phyloP scores from a whole-genome alignment of 1,140 invertebrate species.

The Theocolax elegans region DNA sequence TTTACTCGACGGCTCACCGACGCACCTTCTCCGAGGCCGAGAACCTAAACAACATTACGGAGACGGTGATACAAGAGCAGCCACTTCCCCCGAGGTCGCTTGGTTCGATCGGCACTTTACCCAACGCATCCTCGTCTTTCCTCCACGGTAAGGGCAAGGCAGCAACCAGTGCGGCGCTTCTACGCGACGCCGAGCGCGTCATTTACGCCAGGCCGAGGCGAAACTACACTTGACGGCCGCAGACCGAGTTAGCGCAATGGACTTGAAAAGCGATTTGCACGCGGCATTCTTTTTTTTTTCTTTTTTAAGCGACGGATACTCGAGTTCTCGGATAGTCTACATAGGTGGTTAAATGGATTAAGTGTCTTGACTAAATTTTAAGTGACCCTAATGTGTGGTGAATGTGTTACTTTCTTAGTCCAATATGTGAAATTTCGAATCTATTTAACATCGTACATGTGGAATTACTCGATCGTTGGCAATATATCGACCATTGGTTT shows the following conservation, averaged over 20 bases:
- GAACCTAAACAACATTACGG: conserved; percentile 53
- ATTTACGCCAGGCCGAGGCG: conserved; percentile 35
- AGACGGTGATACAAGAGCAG: conserved; percentile 58
- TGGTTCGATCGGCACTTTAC: conserved; percentile 32
- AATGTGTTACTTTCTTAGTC: too few species aligned
- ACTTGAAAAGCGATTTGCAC: neutral
- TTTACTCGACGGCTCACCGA: conserved; percentile 40
- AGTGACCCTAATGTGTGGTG: too few species aligned
- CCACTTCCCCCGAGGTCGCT: conserved; percentile 35
- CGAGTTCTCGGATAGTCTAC: too few species aligned
- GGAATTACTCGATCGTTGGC: too few species aligned
- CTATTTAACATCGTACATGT: too few species aligned
- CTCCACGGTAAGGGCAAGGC: conserved; percentile 12
- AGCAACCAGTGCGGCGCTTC: neutral
- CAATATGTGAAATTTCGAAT: too few species aligned
- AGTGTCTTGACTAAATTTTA: too few species aligned
- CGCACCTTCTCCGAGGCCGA: conserved; percentile 52
- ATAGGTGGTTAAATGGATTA: too few species aligned
- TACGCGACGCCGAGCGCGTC: conserved; percentile 50
- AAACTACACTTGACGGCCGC: conserved; percentile 49
- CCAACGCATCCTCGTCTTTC: conserved; percentile 18
- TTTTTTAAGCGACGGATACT: too few species aligned
- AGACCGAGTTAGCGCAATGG: conserved; percentile 50
- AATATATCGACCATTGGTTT: too few species aligned
- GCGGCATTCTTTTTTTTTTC: too few species aligned